phyloP scores from a whole-genome alignment of 2,888 invertebrate species.

The Tiliacea aurago region DNA sequence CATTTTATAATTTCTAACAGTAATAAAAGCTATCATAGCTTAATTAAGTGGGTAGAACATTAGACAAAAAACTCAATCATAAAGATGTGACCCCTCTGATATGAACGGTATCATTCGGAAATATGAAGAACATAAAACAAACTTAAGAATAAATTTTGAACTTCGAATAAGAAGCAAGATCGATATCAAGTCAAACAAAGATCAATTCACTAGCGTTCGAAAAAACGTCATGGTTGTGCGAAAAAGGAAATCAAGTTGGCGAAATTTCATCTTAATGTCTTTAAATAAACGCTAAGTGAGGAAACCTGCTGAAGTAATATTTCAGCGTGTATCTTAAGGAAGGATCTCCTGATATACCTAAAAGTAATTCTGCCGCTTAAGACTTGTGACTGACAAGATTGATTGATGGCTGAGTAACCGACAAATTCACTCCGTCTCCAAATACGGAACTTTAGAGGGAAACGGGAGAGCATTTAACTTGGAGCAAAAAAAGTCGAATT shows the following conservation, averaged over 20 bases:
- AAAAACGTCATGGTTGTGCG: constrained; percentile 51
- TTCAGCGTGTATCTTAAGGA: constrained; percentile 81
- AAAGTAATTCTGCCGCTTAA: constrained; percentile 84
- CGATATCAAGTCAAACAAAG: constrained; percentile 48
- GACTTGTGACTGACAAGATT: constrained; percentile 84
- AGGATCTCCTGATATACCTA: constrained; percentile 83
- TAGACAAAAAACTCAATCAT: constrained; percentile 36
- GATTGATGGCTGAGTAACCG: constrained; percentile 84
- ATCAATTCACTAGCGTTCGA: constrained; percentile 46
- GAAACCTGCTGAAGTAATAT: constrained; percentile 76
- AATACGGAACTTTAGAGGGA: constrained; percentile 72
- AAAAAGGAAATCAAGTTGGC: constrained; percentile 70
- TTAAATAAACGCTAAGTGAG: constrained; percentile 56
- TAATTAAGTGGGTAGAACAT: constrained; percentile 36
- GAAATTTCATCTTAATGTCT: constrained; percentile 67
- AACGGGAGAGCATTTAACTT: constrained; percentile 64
- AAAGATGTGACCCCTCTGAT: constrained; percentile 52
- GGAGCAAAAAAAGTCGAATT: background rate
- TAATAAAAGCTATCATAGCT: constrained; percentile 35
- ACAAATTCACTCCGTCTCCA: constrained; percentile 82
- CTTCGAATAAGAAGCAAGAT: constrained; percentile 46
- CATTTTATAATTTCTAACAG: constrained; percentile 48
- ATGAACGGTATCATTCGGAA: constrained; percentile 44
- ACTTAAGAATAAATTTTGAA: constrained; percentile 41
- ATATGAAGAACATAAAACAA: constrained; percentile 22